Evolutionary conservation across 1,140 invertebrate genomes (phyloP).

Genomic region (Lanistes nyassanus): DNA sequence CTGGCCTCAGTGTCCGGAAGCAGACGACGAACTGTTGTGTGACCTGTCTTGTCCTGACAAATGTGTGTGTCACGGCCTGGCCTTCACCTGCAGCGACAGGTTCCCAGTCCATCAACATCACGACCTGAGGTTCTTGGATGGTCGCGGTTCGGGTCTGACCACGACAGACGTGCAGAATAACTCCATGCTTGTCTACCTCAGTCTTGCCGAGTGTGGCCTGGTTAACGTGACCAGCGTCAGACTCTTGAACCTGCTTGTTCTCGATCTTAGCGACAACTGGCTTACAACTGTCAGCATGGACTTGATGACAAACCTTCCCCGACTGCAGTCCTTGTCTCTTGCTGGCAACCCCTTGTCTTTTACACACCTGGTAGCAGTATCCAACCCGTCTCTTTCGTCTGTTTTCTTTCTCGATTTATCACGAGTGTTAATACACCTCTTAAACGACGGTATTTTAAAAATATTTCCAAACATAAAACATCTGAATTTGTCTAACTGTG

Average conservation of each 20-base stretch:
- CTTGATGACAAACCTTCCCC: background rate
- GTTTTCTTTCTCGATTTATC: background rate
- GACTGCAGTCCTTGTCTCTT: background rate
- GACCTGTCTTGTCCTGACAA: conserved; percentile 16
- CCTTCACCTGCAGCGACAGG: background rate
- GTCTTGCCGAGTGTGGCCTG: background rate
- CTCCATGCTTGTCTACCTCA: background rate
- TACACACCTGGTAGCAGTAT: background rate
- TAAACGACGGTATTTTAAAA: too few relatives aligned
- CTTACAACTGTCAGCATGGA: background rate
- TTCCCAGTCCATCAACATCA: background rate
- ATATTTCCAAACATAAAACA: too few relatives aligned
- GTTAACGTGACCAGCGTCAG: background rate
- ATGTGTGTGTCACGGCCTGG: conserved; percentile 16
- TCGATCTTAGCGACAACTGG: conserved; percentile 2
- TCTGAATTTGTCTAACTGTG: too few relatives aligned
- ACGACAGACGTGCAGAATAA: background rate
- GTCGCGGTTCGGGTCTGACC: background rate
- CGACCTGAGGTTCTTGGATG: background rate
- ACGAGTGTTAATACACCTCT: too few relatives aligned
- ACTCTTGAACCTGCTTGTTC: conserved; percentile 4
- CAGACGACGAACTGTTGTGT: conserved; percentile 21
- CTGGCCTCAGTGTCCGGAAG: conserved; percentile 20
- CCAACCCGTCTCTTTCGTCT: background rate
- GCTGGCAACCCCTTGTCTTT: background rate